phyloP scores from a whole-genome alignment of 2,888 invertebrate species.

The Heliconius cydno region DNA sequence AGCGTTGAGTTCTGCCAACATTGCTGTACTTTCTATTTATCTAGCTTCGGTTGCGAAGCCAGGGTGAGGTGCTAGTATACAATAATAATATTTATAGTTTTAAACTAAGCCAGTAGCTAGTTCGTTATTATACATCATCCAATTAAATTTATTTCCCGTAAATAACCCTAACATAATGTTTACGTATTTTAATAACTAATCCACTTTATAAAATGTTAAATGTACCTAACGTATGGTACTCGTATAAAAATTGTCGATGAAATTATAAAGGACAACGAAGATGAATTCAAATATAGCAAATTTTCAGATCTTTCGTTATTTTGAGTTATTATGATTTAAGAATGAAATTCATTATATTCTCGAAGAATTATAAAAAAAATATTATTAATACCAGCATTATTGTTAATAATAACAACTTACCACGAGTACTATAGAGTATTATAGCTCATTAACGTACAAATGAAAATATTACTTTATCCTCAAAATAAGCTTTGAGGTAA shows the following conservation, averaged over 20 bases:
- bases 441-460: neutral
- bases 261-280: too few species aligned
- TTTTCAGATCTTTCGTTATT: too few species aligned
- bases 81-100: neutral
- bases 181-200: neutral
- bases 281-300: too few species aligned
- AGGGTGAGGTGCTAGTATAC: neutral
- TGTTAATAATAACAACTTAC: too few species aligned
- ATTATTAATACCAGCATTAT: too few species aligned
- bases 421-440: neutral
- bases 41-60: neutral
- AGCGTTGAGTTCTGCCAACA: too few species aligned
- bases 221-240: too few species aligned
- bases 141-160: neutral
- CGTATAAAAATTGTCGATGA: too few species aligned
- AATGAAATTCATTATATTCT: too few species aligned
- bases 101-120: neutral
- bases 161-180: neutral
- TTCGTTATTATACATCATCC: neutral
- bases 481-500: neutral
- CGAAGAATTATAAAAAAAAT: too few species aligned
- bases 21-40: too few species aligned
- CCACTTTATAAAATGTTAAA: neutral
- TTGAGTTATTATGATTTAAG: too few species aligned
- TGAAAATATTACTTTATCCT: conserved; percentile 3